Evolutionary conservation across 2,797 vertebrate genomes (phyloP).

Genomic region (Streptopelia turtur): DNA sequence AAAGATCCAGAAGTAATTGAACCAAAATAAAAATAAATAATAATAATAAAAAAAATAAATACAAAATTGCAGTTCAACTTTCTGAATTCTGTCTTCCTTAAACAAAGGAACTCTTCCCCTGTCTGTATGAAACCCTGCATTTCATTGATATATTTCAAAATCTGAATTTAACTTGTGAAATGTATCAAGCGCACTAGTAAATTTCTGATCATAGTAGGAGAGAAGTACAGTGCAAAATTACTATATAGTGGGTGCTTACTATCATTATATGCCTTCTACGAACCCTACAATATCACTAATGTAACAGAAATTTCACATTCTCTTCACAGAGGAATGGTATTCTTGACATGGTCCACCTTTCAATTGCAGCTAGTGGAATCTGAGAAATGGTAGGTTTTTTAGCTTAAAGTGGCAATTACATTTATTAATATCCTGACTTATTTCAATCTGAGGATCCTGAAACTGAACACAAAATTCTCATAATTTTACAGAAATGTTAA

Average conservation of each 20-base stretch:
- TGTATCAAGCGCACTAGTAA: neutral
- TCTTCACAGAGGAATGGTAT: neutral
- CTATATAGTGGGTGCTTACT: neutral
- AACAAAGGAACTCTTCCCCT: neutral
- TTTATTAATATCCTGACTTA: neutral
- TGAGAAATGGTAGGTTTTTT: neutral
- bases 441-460: neutral
- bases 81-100: neutral
- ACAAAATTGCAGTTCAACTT: neutral
- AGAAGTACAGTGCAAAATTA: neutral
- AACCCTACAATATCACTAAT: neutral
- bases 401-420: neutral
- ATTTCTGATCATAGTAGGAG: neutral
- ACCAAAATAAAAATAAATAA: neutral
- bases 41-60: neutral
- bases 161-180: conserved; percentile 19
- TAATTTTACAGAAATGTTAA: neutral
- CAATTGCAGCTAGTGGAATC: neutral
- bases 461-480: neutral
- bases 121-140: neutral
- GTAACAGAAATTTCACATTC: neutral
- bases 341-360: neutral
- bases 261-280: neutral
- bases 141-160: neutral
- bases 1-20: neutral